Evolutionary conservation across 2,113 vertebrate genomes (phyloP).

Genomic region (Sapajus apella): DNA sequence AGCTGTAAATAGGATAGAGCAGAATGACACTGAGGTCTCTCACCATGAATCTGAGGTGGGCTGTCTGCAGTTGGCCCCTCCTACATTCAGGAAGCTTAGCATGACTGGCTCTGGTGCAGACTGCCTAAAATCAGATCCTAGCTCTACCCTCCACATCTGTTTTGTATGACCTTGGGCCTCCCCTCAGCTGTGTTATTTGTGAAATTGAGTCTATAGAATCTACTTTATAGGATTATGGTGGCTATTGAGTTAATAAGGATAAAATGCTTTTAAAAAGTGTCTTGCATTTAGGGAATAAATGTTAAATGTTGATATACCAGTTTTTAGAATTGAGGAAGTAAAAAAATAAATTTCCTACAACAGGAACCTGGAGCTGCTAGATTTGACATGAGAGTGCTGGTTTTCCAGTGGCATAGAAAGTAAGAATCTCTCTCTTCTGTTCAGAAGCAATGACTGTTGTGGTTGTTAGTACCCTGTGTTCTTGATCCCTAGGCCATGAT

Average conservation of each 20-base stretch:
- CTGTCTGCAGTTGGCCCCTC: background rate
- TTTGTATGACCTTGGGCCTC: background rate
- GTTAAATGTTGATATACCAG: background rate
- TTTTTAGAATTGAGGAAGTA: background rate
- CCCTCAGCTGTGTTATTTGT: background rate
- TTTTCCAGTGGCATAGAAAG: background rate
- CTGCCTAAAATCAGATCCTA: background rate
- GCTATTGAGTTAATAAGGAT: background rate
- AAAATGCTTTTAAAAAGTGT: background rate
- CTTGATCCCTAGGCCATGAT: constrained; percentile 38
- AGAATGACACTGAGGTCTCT: background rate
- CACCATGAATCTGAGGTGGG: background rate
- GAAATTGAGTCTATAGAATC: background rate
- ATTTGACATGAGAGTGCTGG: background rate
- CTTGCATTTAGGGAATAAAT: background rate
- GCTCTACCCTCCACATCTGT: background rate
- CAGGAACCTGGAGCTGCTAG: background rate
- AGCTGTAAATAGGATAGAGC: background rate
- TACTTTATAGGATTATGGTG: background rate
- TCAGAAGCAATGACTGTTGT: background rate
- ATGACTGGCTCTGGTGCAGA: too few relatives aligned
- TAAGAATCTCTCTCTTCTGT: background rate
- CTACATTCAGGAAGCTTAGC: background rate
- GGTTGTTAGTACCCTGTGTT: background rate
- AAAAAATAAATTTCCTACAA: background rate